phyloP scores from a whole-genome alignment of 2,888 invertebrate genomes.

The Euzetes globulus region DNA sequence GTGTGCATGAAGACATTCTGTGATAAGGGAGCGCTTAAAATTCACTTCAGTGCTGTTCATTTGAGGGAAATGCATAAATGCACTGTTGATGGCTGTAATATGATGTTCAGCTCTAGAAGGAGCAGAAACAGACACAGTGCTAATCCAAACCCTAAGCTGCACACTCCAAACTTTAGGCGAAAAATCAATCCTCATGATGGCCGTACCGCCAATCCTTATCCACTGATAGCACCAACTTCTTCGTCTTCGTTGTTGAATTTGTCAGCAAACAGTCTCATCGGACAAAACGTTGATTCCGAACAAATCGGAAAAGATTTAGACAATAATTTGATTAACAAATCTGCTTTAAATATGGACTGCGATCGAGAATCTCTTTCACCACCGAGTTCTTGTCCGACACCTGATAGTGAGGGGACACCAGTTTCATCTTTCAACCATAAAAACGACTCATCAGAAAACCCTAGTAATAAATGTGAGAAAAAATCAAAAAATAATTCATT shows the following conservation, averaged over 20 bases:
- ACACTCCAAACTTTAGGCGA: slow-evolving; percentile 84
- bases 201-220: slow-evolving; percentile 74
- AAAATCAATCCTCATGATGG: slow-evolving; percentile 93
- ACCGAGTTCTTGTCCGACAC: not conserved
- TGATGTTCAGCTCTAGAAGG: slow-evolving; percentile 96
- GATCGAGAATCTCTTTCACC: slow-evolving; percentile 16
- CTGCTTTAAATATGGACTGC: not conserved
- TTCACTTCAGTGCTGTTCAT: slow-evolving; percentile 98
- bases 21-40: slow-evolving; percentile 98
- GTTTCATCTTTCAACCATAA: not conserved
- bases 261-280: not conserved
- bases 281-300: slow-evolving; percentile 22
- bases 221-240: slow-evolving; percentile 44
- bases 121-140: slow-evolving; percentile 94
- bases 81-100: slow-evolving; percentile 95
- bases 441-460: not conserved
- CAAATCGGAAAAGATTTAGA: not conserved
- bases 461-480: not conserved
- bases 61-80: slow-evolving; percentile 99
- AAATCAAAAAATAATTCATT: slow-evolving; percentile 18
- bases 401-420: not conserved
- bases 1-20: slow-evolving; percentile 98
- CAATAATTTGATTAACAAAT: not conserved
- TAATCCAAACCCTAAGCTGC: slow-evolving; percentile 95
- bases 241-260: not conserved